Evolutionary conservation across 1,140 invertebrate species (phyloP).

Genomic region (Cotesia typhae): DNA sequence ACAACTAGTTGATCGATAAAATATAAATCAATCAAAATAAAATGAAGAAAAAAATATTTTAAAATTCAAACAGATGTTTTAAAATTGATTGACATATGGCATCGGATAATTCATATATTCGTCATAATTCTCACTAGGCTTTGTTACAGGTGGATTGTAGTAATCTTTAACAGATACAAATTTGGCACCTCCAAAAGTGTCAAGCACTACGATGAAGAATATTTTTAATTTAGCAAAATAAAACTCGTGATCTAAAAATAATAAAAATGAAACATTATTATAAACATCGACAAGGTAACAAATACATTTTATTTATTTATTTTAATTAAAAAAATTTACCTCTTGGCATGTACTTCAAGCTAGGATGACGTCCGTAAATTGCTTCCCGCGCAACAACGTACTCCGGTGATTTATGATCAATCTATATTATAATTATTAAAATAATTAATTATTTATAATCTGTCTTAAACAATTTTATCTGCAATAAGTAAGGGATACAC

Average conservation of each 20-base stretch:
- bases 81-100: not conserved
- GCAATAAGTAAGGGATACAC: constrained; percentile 37
- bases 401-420: constrained; percentile 69
- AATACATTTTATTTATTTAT: no score
- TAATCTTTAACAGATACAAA: constrained; percentile 73
- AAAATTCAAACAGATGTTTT: not conserved
- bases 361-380: constrained; percentile 76
- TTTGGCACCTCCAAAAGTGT: constrained; percentile 80
- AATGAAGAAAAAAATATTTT: no score
- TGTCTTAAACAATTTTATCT: constrained; percentile 14
- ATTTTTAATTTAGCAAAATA: constrained; percentile 80
- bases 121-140: not conserved
- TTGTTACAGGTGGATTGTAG: constrained; percentile 50
- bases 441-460: constrained; percentile 31
- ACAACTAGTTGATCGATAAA: not conserved
- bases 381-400: constrained; percentile 70
- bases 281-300: not conserved
- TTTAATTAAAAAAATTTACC: constrained; percentile 53
- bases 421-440: constrained; percentile 57
- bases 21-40: not conserved
- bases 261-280: constrained; percentile 6
- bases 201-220: constrained; percentile 74
- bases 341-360: constrained; percentile 71
- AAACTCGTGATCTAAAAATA: constrained; percentile 75
- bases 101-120: not conserved